Conservation (phyloP, 2,113 vertebrate genomes). For the Cyanocitta stelleri region DNA sequence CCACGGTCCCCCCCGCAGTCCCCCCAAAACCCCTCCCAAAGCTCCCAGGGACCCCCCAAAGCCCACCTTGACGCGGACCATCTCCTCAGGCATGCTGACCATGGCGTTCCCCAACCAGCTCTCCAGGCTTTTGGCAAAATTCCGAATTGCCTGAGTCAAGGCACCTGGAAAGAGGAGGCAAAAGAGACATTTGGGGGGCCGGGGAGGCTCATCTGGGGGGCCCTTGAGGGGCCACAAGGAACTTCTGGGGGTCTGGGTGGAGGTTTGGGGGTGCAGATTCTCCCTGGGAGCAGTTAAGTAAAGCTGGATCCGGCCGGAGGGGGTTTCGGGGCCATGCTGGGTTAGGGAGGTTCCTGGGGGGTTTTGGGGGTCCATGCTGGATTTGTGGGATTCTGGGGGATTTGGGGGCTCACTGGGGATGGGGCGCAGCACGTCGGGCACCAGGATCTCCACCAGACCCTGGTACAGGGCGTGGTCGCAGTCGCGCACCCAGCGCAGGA, state of each 20-base stretch:
- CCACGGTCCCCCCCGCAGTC: neutral
- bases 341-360: neutral
- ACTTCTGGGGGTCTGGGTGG: neutral
- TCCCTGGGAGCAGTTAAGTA: neutral
- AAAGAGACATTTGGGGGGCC: neutral
- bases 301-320: neutral
- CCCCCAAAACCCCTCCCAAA: too few relatives aligned
- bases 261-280: neutral
- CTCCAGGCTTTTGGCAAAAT: neutral
- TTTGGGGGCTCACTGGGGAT: neutral
- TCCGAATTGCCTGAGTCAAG: neutral
- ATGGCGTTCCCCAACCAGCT: neutral
- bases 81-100: neutral
- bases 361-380: neutral
- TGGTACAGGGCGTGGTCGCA: neutral
- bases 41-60: too few relatives aligned
- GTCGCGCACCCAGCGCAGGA: neutral
- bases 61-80: neutral
- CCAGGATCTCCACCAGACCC: neutral
- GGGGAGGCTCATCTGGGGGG: too few relatives aligned
- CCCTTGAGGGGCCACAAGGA: neutral
- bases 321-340: fast-evolving
- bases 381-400: neutral
- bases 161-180: neutral
- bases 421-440: neutral